A percentile compares a stretch with the other conserved stretches of the same genome.
Evolutionary conservation across 2,113 vertebrate genomes (phyloP).

Genomic region (Taxidea taxus): DNA sequence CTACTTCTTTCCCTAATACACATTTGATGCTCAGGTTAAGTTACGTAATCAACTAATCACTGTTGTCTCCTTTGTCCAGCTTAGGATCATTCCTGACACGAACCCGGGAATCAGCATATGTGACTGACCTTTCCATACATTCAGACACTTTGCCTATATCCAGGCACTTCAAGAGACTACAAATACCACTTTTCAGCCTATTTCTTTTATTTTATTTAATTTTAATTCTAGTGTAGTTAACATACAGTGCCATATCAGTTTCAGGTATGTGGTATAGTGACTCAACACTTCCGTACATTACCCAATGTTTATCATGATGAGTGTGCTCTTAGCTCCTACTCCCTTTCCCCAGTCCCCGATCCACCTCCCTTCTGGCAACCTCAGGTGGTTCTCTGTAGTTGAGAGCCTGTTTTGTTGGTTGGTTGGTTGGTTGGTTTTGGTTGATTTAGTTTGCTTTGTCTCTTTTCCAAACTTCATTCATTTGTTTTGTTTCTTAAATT

Average conservation of each 20-base stretch:
- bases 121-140: neutral
- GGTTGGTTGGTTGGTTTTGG: too few species aligned
- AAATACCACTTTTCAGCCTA: neutral
- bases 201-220: neutral
- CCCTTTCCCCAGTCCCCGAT: accelerated
- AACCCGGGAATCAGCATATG: neutral
- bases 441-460: neutral
- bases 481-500: neutral
- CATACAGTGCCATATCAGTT: neutral
- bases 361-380: too few species aligned
- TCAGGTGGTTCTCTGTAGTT: neutral
- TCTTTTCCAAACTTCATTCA: neutral
- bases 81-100: neutral
- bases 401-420: neutral
- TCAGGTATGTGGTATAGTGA: neutral
- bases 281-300: neutral
- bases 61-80: neutral
- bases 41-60: neutral
- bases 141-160: neutral
- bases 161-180: neutral
- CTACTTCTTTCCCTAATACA: neutral
- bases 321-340: neutral
- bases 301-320: neutral
- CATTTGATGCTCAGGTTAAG: neutral
- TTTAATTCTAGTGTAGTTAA: neutral